phyloP scores from a whole-genome alignment of 2,888 invertebrate genomes.

The Drosophila paucipuncta region DNA sequence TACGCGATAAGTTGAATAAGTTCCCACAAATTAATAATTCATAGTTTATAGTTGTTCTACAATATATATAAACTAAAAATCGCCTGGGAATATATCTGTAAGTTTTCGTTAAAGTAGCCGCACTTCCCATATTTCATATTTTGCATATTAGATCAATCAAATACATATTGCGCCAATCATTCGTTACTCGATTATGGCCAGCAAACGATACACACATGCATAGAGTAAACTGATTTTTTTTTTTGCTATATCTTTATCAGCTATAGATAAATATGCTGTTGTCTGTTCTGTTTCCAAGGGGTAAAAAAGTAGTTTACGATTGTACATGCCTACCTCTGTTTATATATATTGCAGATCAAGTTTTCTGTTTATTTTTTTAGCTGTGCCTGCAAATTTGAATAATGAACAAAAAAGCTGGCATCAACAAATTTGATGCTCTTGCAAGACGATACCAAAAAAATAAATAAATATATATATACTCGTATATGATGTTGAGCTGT shows the following conservation, averaged over 20 bases:
- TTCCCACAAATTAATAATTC: neutral
- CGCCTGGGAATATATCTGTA: neutral
- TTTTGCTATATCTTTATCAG: neutral
- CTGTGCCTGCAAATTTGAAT: neutral
- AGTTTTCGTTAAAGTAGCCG: neutral
- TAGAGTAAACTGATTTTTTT: neutral
- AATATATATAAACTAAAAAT: neutral
- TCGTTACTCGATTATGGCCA: neutral
- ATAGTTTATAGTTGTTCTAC: neutral
- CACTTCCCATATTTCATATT: neutral
- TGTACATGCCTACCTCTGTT: neutral
- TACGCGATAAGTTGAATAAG: neutral
- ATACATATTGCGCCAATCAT: neutral
- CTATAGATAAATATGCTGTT: neutral
- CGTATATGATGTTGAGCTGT: neutral
- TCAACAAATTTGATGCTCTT: slow-evolving; percentile 1
- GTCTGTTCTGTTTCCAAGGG: slow-evolving; percentile 1
- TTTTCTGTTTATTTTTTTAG: neutral
- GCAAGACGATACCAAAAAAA: neutral
- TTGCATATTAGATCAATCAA: neutral
- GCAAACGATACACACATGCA: neutral
- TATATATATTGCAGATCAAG: neutral
- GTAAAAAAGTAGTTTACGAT: neutral
- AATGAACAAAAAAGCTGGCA: neutral
- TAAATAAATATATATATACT: neutral